A percentile compares a stretch with the other conserved stretches of the same genome.
phyloP scores from a whole-genome alignment of 2,113 vertebrate species.

The Uropsilus gracilis region DNA sequence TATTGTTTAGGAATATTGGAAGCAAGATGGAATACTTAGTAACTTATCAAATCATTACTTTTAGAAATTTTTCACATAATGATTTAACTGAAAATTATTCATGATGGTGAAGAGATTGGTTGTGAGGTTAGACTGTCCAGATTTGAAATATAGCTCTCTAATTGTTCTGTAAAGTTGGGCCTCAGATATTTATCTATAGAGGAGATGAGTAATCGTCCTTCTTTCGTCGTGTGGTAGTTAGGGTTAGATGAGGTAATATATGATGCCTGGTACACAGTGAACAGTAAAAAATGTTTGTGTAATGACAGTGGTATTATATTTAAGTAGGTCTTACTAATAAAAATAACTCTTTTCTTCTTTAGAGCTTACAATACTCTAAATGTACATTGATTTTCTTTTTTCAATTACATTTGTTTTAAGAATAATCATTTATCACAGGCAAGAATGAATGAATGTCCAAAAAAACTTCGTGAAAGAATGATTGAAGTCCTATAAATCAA shows the following conservation, averaged over 20 bases:
- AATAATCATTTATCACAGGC: constrained; percentile 58
- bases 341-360: neutral
- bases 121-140: neutral
- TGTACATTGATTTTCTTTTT: neutral
- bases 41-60: constrained; percentile 37
- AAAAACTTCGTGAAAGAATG: constrained; percentile 48
- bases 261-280: neutral
- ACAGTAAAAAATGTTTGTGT: neutral
- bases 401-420: neutral
- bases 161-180: neutral
- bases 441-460: neutral
- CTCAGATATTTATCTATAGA: constrained; percentile 7
- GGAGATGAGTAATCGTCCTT: neutral
- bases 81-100: neutral
- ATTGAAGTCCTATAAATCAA: constrained; percentile 67
- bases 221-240: neutral
- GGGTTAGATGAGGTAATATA: neutral
- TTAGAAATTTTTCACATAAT: neutral
- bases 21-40: constrained; percentile 1
- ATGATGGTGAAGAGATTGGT: neutral
- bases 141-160: neutral
- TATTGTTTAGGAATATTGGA: neutral
- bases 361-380: neutral
- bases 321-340: neutral
- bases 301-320: neutral